Conservation (phyloP, 1,140 invertebrate genomes). For the Leucophenga varia region DNA sequence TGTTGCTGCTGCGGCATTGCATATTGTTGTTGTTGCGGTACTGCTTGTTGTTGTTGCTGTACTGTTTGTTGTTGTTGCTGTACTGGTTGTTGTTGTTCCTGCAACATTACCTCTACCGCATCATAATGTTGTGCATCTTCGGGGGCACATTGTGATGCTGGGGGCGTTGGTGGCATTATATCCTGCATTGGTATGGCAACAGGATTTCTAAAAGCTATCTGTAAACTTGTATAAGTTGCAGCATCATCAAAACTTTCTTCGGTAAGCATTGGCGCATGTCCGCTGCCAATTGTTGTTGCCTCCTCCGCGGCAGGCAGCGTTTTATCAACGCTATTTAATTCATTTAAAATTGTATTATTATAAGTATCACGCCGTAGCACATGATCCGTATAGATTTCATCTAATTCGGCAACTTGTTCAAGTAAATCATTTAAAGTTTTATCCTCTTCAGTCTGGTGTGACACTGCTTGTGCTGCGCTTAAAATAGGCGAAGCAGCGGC, state of each 20-base stretch:
- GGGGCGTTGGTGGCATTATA: constrained; percentile 45
- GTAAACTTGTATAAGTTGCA: constrained; percentile 78
- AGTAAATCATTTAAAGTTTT: constrained; percentile 69
- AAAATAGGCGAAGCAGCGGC: constrained; percentile 2
- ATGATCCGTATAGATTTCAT: constrained; percentile 75
- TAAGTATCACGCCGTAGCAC: constrained; percentile 59
- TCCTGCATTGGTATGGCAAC: constrained; percentile 61
- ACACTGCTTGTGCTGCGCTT: constrained; percentile 20
- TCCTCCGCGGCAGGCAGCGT: not conserved
- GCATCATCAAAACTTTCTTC: constrained; percentile 71
- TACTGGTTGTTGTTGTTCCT: constrained; percentile 36
- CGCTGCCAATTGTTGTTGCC: not conserved
- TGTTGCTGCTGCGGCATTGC: constrained; percentile 11
- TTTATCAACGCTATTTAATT: constrained; percentile 33
- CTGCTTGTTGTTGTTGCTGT: constrained; percentile 59
- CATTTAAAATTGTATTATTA: constrained; percentile 49
- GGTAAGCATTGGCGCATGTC: constrained; percentile 56
- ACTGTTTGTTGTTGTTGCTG: constrained; percentile 55
- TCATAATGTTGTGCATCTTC: constrained; percentile 47
- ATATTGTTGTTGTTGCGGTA: constrained; percentile 20
- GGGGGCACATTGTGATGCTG: constrained; percentile 37
- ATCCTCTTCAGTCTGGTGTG: constrained; percentile 50
- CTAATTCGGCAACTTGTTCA: constrained; percentile 71
- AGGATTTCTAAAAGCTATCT: constrained; percentile 84
- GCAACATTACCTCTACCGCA: constrained; percentile 38